Conservation (phyloP, 2,113 vertebrate genomes). For the Phodopus roborovskii region DNA sequence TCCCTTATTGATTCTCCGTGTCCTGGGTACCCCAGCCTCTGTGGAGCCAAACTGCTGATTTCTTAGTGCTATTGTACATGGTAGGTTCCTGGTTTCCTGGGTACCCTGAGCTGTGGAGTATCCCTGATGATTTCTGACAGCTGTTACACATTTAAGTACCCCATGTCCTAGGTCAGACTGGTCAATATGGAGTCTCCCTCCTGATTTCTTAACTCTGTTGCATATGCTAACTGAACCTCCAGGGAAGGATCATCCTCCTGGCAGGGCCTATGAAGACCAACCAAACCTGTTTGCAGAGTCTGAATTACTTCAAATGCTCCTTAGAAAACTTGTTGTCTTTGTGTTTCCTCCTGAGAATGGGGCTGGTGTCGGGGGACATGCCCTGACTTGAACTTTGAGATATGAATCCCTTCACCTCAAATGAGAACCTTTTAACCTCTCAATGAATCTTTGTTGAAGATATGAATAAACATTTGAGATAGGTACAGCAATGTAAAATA, state of each 20-base stretch:
- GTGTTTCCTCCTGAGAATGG: neutral
- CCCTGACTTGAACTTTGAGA: neutral
- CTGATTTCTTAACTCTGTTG: neutral
- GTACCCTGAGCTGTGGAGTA: too few relatives aligned
- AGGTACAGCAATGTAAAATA: neutral
- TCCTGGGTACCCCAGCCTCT: neutral
- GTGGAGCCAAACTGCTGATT: neutral
- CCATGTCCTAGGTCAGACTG: neutral
- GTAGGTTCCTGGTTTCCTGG: too few relatives aligned
- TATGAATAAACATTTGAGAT: neutral
- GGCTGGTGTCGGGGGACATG: neutral
- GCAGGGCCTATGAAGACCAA: neutral
- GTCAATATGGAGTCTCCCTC: neutral
- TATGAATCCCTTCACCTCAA: neutral
- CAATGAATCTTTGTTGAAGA: neutral
- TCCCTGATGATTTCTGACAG: too few relatives aligned
- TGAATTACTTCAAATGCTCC: neutral
- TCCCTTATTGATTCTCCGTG: neutral
- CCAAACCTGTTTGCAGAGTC: neutral
- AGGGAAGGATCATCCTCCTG: neutral
- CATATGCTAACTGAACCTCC: neutral
- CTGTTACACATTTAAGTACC: too few relatives aligned
- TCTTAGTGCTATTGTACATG: neutral
- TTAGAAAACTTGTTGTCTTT: conserved; percentile 24
- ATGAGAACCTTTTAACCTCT: neutral